Conservation (phyloP, 1,140 invertebrate species). For the Cotesia chilonis region DNA sequence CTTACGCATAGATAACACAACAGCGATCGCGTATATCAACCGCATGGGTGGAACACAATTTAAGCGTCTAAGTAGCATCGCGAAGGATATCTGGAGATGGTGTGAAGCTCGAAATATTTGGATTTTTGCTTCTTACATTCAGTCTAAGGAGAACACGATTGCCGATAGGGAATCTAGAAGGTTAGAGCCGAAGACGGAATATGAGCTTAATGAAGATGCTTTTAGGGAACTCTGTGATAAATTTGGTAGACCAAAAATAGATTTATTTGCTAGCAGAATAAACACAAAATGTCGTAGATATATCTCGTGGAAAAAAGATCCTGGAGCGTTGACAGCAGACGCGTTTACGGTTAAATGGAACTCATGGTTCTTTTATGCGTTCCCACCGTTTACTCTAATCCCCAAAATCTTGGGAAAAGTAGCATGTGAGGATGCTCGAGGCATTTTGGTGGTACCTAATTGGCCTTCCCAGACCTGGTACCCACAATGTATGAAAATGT, state of each 20-base stretch:
- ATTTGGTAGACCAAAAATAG: slow-evolving; percentile 37
- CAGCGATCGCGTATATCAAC: slow-evolving; percentile 30
- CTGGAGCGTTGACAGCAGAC: slow-evolving; percentile 32
- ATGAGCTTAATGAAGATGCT: slow-evolving; percentile 29
- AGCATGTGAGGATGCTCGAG: slow-evolving; percentile 14
- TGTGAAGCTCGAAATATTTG: slow-evolving; percentile 44
- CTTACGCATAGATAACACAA: slow-evolving; percentile 40
- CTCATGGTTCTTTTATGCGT: slow-evolving; percentile 33
- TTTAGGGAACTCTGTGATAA: slow-evolving; percentile 38
- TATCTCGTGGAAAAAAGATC: slow-evolving; percentile 46
- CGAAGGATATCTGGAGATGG: slow-evolving; percentile 43
- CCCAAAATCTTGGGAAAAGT: slow-evolving; percentile 30
- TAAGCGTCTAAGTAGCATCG: not conserved
- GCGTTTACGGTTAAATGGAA: slow-evolving; percentile 37
- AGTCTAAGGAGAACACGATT: slow-evolving; percentile 41
- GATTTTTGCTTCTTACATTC: slow-evolving; percentile 48
- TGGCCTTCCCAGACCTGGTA: slow-evolving; percentile 35
- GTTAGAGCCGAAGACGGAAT: slow-evolving; percentile 38
- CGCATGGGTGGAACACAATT: slow-evolving; percentile 16
- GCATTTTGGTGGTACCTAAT: slow-evolving; percentile 31
- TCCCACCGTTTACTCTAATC: slow-evolving; percentile 34
- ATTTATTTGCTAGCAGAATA: slow-evolving; percentile 32
- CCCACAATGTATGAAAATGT: slow-evolving; percentile 19
- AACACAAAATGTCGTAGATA: slow-evolving; percentile 44
- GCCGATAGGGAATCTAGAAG: slow-evolving; percentile 46